phyloP scores from a whole-genome alignment of 1,140 invertebrate genomes.

The Odontomachus brunneus region DNA sequence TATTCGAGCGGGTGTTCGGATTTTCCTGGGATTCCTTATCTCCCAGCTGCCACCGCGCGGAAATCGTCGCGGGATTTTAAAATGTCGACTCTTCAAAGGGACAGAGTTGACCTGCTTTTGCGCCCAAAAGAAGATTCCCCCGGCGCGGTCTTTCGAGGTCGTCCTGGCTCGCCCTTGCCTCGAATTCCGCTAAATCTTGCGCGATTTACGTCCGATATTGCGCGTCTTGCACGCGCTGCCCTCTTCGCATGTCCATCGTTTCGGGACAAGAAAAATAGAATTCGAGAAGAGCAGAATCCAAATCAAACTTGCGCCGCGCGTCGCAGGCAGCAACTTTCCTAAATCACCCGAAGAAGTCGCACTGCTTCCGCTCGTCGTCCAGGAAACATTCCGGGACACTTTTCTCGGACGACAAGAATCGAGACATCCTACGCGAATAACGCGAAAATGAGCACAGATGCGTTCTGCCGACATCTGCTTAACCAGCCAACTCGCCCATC shows the following conservation, averaged over 20 bases:
- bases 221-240: neutral
- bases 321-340: too few species aligned
- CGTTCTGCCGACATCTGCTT: too few species aligned
- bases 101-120: slow-evolving; percentile 63
- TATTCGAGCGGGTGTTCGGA: slow-evolving; percentile 57
- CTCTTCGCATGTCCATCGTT: neutral
- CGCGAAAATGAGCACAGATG: neutral
- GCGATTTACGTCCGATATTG: slow-evolving; percentile 12
- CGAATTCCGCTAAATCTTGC: neutral
- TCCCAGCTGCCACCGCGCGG: slow-evolving; percentile 28
- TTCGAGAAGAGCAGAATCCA: slow-evolving; percentile 2
- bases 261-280: too few species aligned
- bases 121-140: slow-evolving; percentile 16
- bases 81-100: slow-evolving; percentile 65
- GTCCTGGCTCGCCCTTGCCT: neutral
- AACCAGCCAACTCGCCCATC: too few species aligned
- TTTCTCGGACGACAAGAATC: neutral
- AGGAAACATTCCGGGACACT: too few species aligned
- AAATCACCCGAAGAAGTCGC: too few species aligned
- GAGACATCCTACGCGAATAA: neutral
- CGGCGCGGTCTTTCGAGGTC: neutral
- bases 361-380: too few species aligned
- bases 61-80: slow-evolving; percentile 62
- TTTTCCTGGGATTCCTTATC: slow-evolving; percentile 69
- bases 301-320: neutral